These are phyloP conservation scores for Dicerorhinus sumatrensis DNA, from an alignment of 2,113 vertebrate species.

Conservation along the genomic window DNA sequence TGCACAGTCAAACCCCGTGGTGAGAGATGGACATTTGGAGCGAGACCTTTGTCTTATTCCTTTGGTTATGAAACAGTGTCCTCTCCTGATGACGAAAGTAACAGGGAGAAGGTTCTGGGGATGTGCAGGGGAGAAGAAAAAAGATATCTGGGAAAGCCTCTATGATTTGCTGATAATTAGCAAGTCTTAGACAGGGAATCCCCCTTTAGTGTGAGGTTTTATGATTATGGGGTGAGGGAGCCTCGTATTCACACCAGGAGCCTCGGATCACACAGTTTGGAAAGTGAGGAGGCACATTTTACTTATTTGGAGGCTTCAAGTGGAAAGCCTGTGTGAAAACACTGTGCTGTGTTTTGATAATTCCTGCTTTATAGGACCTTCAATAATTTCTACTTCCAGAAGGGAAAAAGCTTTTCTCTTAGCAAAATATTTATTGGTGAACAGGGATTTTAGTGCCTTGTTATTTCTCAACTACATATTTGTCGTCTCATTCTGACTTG, in stretches of 20 bases:
- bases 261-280: neutral
- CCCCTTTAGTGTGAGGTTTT: neutral
- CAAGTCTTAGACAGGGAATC: neutral
- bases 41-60: neutral
- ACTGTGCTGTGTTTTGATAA: neutral
- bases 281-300: neutral
- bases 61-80: neutral
- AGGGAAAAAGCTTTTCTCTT: neutral
- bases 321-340: neutral
- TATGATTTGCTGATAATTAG: neutral
- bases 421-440: neutral
- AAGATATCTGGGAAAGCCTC: neutral
- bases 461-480: slow-evolving; percentile 51
- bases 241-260: neutral
- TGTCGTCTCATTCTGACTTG: neutral
- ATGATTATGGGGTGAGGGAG: neutral
- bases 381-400: neutral
- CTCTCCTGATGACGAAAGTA: neutral
- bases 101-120: neutral
- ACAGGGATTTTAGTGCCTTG: neutral
- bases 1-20: neutral
- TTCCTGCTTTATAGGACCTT: neutral
- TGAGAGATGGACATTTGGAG: neutral
- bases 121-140: neutral
- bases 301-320: neutral